Base-by-base conservation (phyloP, 2,888 invertebrate species). In the Eupithecia abbreviata region DNA sequence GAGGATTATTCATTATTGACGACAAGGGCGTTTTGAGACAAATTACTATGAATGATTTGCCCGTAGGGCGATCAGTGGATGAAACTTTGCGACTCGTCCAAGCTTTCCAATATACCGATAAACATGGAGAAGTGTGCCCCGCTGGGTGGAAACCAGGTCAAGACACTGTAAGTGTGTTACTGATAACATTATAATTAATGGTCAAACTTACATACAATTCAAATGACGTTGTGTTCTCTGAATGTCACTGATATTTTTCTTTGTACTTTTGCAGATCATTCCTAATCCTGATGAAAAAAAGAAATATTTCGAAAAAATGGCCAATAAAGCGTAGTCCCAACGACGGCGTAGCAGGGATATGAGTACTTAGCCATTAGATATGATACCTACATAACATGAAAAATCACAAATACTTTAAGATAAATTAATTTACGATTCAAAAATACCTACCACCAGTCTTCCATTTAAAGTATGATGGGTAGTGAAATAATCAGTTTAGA, bases 11-110 rank as follows among this genome's bases (percentile, higher is more conserved):
- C 87, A 99, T 99, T 75, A 98, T 99, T 88, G 99, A 99, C 92
- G 97, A 97, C 47, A 97, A 97, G 88, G 98, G 98, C 58, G 95
- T 97, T 75, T 92, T 99, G 65, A 95, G 99, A 73, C 99, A 99
- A 93, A 98, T 99, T 62, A 99, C 99, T 4, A 98, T 99, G 98
- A 99, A 99, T 92, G 99, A 99, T 95, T 96, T 99, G 81, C 99
- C 99, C 0, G 98, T 98, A 12, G 98, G 98, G 0, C 96, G 99
- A 76, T 98, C 98, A 76, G 99, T 99, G 3, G 99, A 99, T 92
- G 99, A 99, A 95, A 99, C 99, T 2, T 92, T 99, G 72, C 96
- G 99, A 87, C 94, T 99, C 74, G 98, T 99, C 0, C 99, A 99
- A 95, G 99, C 99, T 75, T 99, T 99, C 95, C 98, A 99, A 90